Conservation (phyloP, 2,113 vertebrate species). For the Pheucticus melanocephalus region DNA sequence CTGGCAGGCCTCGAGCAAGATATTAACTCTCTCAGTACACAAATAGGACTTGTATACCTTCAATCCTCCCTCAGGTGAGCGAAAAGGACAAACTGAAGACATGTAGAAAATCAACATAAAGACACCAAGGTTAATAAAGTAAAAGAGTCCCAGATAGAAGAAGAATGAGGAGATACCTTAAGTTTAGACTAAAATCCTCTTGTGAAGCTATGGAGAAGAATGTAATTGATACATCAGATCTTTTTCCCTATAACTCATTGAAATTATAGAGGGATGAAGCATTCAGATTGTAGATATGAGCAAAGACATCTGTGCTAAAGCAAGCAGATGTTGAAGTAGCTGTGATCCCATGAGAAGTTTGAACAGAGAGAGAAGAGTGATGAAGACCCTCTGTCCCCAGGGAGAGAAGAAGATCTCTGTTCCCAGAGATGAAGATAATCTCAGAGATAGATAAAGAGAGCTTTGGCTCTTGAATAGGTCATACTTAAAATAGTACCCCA, state of each 20-base stretch:
- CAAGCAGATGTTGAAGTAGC: background rate
- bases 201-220: background rate
- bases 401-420: background rate
- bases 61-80: background rate
- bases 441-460: background rate
- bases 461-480: background rate
- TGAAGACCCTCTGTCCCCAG: background rate
- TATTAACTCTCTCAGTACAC: background rate
- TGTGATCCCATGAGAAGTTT: background rate
- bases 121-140: background rate
- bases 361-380: background rate
- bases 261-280: background rate
- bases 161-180: background rate
- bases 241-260: background rate
- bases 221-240: background rate
- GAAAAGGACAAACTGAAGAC: background rate
- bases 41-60: background rate
- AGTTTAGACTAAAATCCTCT: background rate
- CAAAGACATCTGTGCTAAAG: background rate
- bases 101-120: background rate
- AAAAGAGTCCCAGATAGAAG: background rate
- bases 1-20: rapidly evolving
- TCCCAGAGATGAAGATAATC: background rate
- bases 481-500: background rate
- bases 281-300: background rate